phyloP scores from a whole-genome alignment of 1,140 invertebrate genomes.

The Hypothenemus hampei region DNA sequence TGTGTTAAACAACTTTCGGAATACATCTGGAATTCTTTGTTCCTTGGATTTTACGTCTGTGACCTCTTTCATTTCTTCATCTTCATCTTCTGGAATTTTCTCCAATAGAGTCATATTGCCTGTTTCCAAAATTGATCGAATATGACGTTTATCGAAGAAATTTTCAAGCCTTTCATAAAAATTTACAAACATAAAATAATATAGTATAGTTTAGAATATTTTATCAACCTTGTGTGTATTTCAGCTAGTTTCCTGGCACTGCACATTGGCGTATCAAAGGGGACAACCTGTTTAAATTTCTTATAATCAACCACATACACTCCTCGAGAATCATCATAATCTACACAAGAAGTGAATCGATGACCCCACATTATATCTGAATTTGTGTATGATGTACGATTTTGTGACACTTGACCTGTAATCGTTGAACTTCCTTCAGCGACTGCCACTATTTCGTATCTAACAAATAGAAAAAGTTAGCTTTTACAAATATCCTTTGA shows the following conservation, averaged over 20 bases:
- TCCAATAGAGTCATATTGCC: background rate
- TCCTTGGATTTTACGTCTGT: constrained; percentile 5
- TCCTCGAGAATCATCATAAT: constrained; percentile 28
- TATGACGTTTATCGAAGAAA: constrained; percentile 5
- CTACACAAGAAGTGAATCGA: constrained; percentile 55
- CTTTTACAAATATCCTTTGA: background rate
- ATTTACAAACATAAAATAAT: background rate
- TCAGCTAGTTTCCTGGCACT: constrained; percentile 55
- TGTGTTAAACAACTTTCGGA: constrained; percentile 19
- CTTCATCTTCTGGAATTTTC: constrained; percentile 6
- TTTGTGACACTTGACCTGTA: constrained; percentile 70
- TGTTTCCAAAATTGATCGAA: background rate
- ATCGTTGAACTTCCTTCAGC: constrained; percentile 76
- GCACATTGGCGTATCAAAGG: constrained; percentile 88
- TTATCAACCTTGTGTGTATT: constrained; percentile 14
- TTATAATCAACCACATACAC: constrained; percentile 47
- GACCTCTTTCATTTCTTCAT: constrained; percentile 2
- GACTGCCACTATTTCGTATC: constrained; percentile 83
- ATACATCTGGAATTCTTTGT: constrained; percentile 22
- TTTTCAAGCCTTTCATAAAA: background rate
- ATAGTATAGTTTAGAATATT: background rate
- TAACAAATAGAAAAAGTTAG: constrained; percentile 42
- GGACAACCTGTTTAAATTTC: constrained; percentile 86
- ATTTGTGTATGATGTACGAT: constrained; percentile 73
- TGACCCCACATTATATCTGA: constrained; percentile 84